Conservation (phyloP, 2,888 invertebrate genomes). For the Athrips mouffetella region DNA sequence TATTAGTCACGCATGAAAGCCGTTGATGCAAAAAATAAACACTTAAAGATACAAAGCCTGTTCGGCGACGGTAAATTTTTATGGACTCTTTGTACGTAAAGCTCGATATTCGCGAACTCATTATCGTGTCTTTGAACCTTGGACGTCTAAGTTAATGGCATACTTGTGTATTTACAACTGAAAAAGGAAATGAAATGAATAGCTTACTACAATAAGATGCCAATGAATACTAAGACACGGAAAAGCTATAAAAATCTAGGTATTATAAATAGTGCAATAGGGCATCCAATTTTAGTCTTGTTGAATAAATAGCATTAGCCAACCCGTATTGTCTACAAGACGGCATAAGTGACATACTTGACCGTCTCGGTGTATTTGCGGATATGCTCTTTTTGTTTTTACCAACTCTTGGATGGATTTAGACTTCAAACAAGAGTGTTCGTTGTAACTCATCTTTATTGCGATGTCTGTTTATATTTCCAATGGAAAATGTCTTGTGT, state of each 20-base stretch:
- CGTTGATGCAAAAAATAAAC: constrained; percentile 29
- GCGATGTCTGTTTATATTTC: constrained; percentile 12
- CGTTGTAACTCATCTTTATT: constrained; percentile 39
- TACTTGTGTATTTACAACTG: not conserved
- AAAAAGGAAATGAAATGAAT: not conserved
- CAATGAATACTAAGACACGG: not conserved
- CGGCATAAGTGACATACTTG: constrained; percentile 55
- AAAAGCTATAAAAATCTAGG: not conserved
- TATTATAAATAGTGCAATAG: constrained; percentile 1
- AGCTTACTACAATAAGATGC: not conserved
- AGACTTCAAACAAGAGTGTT: constrained; percentile 53
- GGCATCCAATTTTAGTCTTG: not conserved
- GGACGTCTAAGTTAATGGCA: not conserved
- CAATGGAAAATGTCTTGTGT: constrained; percentile 8
- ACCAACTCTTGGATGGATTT: constrained; percentile 38
- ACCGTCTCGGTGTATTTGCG: constrained; percentile 54
- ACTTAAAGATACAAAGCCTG: constrained; percentile 10
- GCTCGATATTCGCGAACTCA: constrained; percentile 1
- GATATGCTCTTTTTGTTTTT: constrained; percentile 44
- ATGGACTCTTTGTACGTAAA: not conserved
- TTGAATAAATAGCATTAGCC: not conserved
- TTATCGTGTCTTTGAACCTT: constrained; percentile 3
- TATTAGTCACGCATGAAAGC: constrained; percentile 44
- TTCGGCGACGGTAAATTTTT: constrained; percentile 4
- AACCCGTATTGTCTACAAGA: constrained; percentile 30